Evolutionary conservation across 2,113 vertebrate genomes (phyloP).

Genomic region (Lutjanus erythropterus): DNA sequence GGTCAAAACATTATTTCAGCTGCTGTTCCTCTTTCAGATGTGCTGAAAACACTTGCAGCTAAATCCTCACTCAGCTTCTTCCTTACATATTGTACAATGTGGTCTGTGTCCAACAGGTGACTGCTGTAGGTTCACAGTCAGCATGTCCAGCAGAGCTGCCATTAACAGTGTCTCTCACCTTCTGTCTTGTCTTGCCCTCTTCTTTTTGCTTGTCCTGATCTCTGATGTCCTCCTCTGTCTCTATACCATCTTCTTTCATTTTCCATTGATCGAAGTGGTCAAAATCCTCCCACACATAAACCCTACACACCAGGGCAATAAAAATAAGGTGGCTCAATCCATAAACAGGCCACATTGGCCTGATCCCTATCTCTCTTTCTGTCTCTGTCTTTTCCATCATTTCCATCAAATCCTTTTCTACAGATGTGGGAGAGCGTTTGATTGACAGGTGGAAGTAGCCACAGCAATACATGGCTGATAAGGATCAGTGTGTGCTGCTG

Average conservation of each 20-base stretch:
- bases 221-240: background rate
- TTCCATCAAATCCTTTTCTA: slow-evolving; percentile 57
- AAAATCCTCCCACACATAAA: slow-evolving; percentile 22
- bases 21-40: slow-evolving; percentile 44
- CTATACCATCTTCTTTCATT: background rate
- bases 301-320: slow-evolving; percentile 31
- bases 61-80: slow-evolving; percentile 38
- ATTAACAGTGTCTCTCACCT: slow-evolving; percentile 1
- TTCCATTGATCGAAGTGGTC: slow-evolving; percentile 20
- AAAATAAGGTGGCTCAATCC: slow-evolving; percentile 20
- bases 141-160: background rate
- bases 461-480: slow-evolving; percentile 59
- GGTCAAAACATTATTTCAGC: slow-evolving; percentile 73
- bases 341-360: slow-evolving; percentile 33
- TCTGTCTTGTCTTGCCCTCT: slow-evolving; percentile 16
- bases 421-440: slow-evolving; percentile 57
- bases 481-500: slow-evolving; percentile 60
- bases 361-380: slow-evolving; percentile 40
- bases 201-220: slow-evolving; percentile 23
- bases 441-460: slow-evolving; percentile 66
- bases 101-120: slow-evolving; percentile 48
- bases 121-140: slow-evolving; percentile 1
- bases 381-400: slow-evolving; percentile 47
- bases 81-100: slow-evolving; percentile 8
- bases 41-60: slow-evolving; percentile 28